phyloP scores from a whole-genome alignment of 2,797 vertebrate genomes.

The Silurus lanzhouensis region DNA sequence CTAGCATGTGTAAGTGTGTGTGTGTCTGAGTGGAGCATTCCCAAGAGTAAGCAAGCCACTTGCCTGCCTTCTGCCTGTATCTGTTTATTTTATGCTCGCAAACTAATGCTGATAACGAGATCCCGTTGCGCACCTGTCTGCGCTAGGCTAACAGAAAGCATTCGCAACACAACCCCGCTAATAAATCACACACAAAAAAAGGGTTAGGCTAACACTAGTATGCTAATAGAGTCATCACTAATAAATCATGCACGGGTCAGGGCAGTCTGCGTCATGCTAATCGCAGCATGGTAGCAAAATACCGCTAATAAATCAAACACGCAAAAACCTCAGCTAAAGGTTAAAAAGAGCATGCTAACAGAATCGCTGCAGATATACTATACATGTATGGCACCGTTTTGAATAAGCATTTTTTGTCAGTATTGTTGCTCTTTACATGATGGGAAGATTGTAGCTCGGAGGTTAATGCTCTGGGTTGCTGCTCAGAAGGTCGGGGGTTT shows the following conservation, averaged over 20 bases:
- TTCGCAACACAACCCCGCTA: slow-evolving; percentile 22
- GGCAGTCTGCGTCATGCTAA: not conserved
- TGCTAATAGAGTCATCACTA: slow-evolving; percentile 2
- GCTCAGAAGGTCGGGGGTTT: too few species aligned
- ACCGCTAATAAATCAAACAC: not conserved
- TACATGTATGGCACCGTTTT: too few species aligned
- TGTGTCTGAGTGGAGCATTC: slow-evolving; percentile 27
- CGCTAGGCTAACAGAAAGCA: slow-evolving; percentile 43
- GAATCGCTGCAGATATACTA: not conserved
- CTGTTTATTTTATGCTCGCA: slow-evolving; percentile 47
- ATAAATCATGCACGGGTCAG: slow-evolving; percentile 19
- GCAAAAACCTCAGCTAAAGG: not conserved
- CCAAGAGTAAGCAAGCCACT: slow-evolving; percentile 45
- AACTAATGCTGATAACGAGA: slow-evolving; percentile 61
- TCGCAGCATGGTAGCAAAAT: not conserved
- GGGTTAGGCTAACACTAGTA: not conserved
- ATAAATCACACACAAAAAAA: slow-evolving; percentile 36
- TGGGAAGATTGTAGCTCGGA: too few species aligned
- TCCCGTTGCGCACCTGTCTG: slow-evolving; percentile 54
- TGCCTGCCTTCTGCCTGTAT: slow-evolving; percentile 40
- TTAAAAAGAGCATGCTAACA: not conserved
- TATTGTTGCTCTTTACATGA: too few species aligned
- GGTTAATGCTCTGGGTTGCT: too few species aligned
- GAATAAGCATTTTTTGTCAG: too few species aligned
- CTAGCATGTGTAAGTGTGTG: not conserved